Evolutionary conservation across 2,113 vertebrate genomes (phyloP).

Genomic region (Crotalus helleri): DNA sequence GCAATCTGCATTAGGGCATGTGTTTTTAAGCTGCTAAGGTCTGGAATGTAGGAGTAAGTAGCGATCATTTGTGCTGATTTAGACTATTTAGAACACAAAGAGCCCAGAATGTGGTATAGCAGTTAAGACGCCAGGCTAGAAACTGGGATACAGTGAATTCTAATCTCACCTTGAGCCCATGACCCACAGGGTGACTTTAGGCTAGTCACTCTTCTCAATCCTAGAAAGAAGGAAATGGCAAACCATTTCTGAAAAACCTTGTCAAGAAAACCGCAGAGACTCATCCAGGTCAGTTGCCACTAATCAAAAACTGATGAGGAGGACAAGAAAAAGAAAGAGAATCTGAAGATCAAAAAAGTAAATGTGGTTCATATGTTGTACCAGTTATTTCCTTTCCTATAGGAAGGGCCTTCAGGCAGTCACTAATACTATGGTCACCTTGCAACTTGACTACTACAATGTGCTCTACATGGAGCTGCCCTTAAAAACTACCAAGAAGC

Average conservation of each 20-base stretch:
- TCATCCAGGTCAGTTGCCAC: not conserved
- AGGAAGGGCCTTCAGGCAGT: not conserved
- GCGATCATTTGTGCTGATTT: not conserved
- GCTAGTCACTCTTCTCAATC: not conserved
- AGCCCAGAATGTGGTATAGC: not conserved
- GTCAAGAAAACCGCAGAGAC: not conserved
- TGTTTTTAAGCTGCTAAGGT: not conserved
- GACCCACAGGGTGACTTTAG: not conserved
- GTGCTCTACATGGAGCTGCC: not conserved
- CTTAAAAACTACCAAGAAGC: not conserved
- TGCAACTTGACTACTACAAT: not conserved
- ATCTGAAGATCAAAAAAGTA: not conserved
- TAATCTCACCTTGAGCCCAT: not conserved
- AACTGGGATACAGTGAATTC: not conserved
- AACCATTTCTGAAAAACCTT: not conserved
- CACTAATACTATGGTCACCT: not conserved
- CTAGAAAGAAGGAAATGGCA: not conserved
- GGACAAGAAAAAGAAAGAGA: not conserved
- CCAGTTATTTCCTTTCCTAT: not conserved
- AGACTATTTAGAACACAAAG: not conserved
- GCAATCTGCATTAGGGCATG: not conserved
- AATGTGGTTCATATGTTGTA: not conserved
- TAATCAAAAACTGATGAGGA: not conserved
- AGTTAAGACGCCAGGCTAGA: not conserved
- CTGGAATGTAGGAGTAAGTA: not conserved